These are phyloP conservation scores for Limnothrissa miodon DNA, from an alignment of 2,113 vertebrate species.

Conservation along the genomic window DNA sequence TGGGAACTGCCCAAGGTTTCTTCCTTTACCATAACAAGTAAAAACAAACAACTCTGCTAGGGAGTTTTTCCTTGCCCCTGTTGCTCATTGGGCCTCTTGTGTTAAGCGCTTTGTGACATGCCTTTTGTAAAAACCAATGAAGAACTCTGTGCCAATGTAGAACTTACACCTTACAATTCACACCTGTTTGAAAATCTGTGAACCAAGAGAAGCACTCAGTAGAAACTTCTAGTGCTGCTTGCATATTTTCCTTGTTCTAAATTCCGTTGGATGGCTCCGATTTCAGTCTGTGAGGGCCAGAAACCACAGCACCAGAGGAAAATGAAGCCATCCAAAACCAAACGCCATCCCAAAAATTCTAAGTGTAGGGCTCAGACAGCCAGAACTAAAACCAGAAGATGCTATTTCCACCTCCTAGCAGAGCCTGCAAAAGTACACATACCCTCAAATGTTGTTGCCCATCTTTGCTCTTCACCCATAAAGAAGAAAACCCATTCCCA, in stretches of 20 bases:
- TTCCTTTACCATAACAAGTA: too few relatives aligned
- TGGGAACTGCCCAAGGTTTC: too few relatives aligned
- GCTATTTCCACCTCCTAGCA: constrained; percentile 58
- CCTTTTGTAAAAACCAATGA: too few relatives aligned
- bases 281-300: constrained; percentile 60
- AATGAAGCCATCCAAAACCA: constrained; percentile 60
- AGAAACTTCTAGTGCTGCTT: neutral
- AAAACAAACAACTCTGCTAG: too few relatives aligned
- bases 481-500: neutral
- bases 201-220: neutral
- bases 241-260: neutral
- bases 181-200: neutral
- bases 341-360: constrained; percentile 67
- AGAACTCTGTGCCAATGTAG: too few relatives aligned
- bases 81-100: too few relatives aligned
- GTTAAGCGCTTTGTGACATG: too few relatives aligned
- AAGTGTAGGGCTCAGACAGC: constrained; percentile 58
- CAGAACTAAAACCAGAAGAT: constrained; percentile 56
- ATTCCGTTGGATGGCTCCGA: constrained; percentile 31
- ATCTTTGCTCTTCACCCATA: neutral
- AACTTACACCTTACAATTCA: neutral
- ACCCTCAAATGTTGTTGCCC: neutral
- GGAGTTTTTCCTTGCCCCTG: too few relatives aligned
- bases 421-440: constrained; percentile 4
- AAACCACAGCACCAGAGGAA: constrained; percentile 56